Base-by-base conservation (phyloP, 35 echinoderm and acorn worm genomes). In the Lytechinus variegatus region DNA sequence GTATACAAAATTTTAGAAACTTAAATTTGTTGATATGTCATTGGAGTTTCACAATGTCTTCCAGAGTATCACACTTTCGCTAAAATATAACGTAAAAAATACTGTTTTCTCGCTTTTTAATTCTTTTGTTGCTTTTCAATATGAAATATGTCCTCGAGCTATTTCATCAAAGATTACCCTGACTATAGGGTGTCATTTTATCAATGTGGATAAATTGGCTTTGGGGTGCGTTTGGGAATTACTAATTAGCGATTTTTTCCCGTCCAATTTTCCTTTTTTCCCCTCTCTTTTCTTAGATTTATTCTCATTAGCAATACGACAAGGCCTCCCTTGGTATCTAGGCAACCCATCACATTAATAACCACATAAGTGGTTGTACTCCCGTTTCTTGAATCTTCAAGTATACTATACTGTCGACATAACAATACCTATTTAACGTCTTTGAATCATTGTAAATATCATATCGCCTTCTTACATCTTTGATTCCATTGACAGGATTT, bases 291-390 rank as follows among this genome's bases (percentile, higher is more conserved):
- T 79, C 19, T 79, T 79, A 79, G 19, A 24, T 6, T 79, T 79
- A 8, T 79, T 79, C 66, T 79, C 66, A 79, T 79, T 79, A 79
- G 66, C 66, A 79, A 79, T 79, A 16, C 66, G 21, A 79, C 66
- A 79, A 79, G 66, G 66, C 66, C 66, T 79, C 24, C 7, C n/a
- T 14, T 2, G 66, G 66, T 79, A n/a, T 16, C 66, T 79, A 79
- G 66, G 66, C 66, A 79, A 79, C 66, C 19, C 66, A 79, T 79
- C 66, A 79, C 66, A 79, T 79, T 79, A 79, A 79, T 24, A 79
- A 24, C 12, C 66, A 79, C 19, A n/a, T 24, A 79, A 79, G 66
- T 79, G 66, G 66, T 79, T 79, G 19, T 27, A 79, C 66, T 79
- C 66, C 66, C 66, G 24, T n/a, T 79, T 79, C 66, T 79, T n/a